Evolutionary conservation across 30 jellyfish, hydroid and myxozoan species (phyloP), one percentile per base, ranked within the genome.

Genomic region (Aurelia sp.): DNA sequence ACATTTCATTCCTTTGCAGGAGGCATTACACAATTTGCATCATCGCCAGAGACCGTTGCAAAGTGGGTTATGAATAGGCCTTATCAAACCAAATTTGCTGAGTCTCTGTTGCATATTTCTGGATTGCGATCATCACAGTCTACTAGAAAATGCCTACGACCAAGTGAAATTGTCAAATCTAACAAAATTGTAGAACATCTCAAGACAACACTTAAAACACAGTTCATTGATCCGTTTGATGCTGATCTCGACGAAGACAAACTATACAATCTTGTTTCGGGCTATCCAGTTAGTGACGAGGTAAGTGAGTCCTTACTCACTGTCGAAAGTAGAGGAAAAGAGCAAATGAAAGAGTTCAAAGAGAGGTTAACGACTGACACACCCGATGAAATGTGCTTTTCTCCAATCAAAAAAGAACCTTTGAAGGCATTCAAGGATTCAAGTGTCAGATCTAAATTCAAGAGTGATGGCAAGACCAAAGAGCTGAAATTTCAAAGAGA

Each of bases 21-120:
- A 3, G 84, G 91, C 15, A 44, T 81, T n/a, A 44, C 76, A 16
- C 74, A 33, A 51, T 64, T 81, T 40, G 83, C 84, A 47, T 18
- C 82, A 41, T 66, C 57, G 51, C 76, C 8, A n/a, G 71, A 63
- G 16, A 81, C 91, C 21, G 91, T 81, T 51, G 83, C 64, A 67
- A 81, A 81, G 76, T 81, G 82, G 75, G 91, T 81, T 15, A 81
- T 65, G 91, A 64, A 81, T 50, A 67, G 91, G 38, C 84, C 91
- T 20, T 81, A 21, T 60, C 91, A 44, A 67, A 17, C 82, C 48
- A 65, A 55, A 30, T 55, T 81, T 67, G 65, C 74, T 0, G 91
- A 67, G 47, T 81, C 84, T n/a, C 63, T 78, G 78, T 16, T 59
- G 57, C 80, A 78, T 17, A 78, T 78, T 10, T 24, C 79, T 8